Conservation (phyloP, 2,113 vertebrate species). For the Sceloporus undulatus region DNA sequence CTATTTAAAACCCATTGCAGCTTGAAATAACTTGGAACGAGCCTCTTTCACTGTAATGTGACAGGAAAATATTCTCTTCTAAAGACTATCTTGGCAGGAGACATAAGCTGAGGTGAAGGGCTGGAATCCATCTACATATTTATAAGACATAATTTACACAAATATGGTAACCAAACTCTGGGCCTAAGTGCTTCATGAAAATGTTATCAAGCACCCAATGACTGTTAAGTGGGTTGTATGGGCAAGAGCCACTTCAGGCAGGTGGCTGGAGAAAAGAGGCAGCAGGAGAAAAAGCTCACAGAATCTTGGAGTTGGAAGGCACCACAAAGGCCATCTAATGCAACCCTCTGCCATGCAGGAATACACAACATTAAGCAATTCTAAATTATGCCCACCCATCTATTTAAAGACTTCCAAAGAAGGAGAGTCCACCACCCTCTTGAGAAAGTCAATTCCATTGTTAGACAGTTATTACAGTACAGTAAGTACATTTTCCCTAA, state of each 20-base stretch:
- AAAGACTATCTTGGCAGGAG: neutral
- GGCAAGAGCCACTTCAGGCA: neutral
- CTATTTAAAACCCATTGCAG: neutral
- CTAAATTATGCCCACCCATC: too few species aligned
- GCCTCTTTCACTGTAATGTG: neutral
- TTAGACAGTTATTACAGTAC: too few species aligned
- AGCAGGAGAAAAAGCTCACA: neutral
- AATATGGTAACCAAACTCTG: neutral
- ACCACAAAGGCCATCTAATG: too few species aligned
- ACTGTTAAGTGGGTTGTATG: neutral
- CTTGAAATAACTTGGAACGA: neutral
- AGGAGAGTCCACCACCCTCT: too few species aligned
- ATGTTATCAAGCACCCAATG: neutral
- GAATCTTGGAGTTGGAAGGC: too few species aligned
- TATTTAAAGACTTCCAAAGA: too few species aligned
- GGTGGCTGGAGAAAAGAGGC: neutral
- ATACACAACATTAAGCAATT: too few species aligned
- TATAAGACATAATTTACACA: neutral
- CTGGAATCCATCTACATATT: neutral
- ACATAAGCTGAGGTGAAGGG: neutral
- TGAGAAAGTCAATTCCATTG: too few species aligned
- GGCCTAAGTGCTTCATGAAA: neutral
- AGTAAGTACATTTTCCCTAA: too few species aligned
- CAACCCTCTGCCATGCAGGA: too few species aligned
- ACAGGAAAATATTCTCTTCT: neutral